Evolutionary conservation across 2,888 invertebrate species (phyloP).

Genomic region (Drosophila gaucha): DNA sequence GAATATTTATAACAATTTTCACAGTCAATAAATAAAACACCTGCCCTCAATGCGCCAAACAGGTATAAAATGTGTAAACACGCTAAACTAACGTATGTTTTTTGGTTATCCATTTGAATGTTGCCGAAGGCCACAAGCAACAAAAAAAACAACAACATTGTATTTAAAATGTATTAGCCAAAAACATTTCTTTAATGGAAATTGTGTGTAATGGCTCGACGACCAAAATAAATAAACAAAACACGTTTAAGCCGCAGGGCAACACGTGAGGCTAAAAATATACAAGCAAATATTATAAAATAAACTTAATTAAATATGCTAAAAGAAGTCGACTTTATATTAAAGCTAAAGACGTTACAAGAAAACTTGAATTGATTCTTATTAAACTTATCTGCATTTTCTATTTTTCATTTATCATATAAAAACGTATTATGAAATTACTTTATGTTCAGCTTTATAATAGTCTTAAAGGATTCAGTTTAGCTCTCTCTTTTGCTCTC

Average conservation of each 20-base stretch:
- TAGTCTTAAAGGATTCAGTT: not conserved
- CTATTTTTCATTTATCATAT: not conserved
- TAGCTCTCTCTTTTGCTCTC: not conserved
- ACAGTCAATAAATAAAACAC: slow-evolving; percentile 57
- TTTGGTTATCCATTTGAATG: slow-evolving; percentile 41
- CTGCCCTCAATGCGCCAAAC: slow-evolving; percentile 27
- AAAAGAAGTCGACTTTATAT: not conserved
- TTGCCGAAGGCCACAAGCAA: slow-evolving; percentile 3
- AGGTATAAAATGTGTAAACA: slow-evolving; percentile 49
- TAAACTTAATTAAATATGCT: slow-evolving; percentile 1
- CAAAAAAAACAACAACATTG: not conserved
- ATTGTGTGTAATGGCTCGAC: slow-evolving; percentile 35
- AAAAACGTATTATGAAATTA: not conserved
- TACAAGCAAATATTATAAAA: not conserved
- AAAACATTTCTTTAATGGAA: slow-evolving; percentile 33
- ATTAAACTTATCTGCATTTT: too few relatives aligned
- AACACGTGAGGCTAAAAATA: not conserved
- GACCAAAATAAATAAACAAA: slow-evolving; percentile 26
- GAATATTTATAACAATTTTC: slow-evolving; percentile 59
- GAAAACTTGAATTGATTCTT: too few relatives aligned
- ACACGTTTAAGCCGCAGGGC: not conserved
- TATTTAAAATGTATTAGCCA: slow-evolving; percentile 43
- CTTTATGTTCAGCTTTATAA: not conserved
- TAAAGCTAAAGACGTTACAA: not conserved
- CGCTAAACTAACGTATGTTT: slow-evolving; percentile 54